Evolutionary conservation across 2,888 invertebrate species (phyloP).

Genomic region (Eledona agricola): DNA sequence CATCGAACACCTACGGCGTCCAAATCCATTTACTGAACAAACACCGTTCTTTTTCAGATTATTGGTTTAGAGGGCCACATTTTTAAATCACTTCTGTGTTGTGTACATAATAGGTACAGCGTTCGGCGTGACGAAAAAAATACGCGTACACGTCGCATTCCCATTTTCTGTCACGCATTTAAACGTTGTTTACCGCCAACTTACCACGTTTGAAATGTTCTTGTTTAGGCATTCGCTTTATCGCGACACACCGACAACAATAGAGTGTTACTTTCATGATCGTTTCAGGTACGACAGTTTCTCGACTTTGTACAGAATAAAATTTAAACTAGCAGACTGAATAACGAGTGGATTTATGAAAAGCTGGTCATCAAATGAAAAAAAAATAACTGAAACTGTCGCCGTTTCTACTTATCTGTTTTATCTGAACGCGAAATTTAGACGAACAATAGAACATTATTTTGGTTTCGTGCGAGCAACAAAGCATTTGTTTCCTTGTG

Average conservation of each 20-base stretch:
- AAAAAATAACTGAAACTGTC: too few species aligned
- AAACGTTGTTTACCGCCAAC: constrained; percentile 30
- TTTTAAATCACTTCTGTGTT: constrained; percentile 25
- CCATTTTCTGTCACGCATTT: constrained; percentile 30
- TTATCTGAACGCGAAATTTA: too few species aligned
- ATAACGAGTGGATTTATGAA: too few species aligned
- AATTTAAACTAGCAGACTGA: too few species aligned
- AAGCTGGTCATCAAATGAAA: too few species aligned
- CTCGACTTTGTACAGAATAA: too few species aligned
- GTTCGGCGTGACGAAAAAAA: constrained; percentile 3
- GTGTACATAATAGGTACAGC: constrained; percentile 3
- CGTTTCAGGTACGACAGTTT: too few species aligned
- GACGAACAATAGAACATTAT: too few species aligned
- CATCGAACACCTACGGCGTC: constrained; percentile 53
- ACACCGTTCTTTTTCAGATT: constrained; percentile 54
- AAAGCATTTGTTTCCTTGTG: too few species aligned
- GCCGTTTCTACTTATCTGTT: too few species aligned
- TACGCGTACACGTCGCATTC: constrained; percentile 11
- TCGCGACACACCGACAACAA: constrained; percentile 22
- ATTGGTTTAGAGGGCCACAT: constrained; percentile 53
- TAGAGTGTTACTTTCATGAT: constrained; percentile 26
- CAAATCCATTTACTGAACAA: constrained; percentile 60
- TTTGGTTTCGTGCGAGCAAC: too few species aligned
- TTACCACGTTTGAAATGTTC: constrained; percentile 32
- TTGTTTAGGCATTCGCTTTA: constrained; percentile 32